Base-by-base conservation (phyloP, 2,113 vertebrate genomes). In the Tenebrosternarchus preto region DNA sequence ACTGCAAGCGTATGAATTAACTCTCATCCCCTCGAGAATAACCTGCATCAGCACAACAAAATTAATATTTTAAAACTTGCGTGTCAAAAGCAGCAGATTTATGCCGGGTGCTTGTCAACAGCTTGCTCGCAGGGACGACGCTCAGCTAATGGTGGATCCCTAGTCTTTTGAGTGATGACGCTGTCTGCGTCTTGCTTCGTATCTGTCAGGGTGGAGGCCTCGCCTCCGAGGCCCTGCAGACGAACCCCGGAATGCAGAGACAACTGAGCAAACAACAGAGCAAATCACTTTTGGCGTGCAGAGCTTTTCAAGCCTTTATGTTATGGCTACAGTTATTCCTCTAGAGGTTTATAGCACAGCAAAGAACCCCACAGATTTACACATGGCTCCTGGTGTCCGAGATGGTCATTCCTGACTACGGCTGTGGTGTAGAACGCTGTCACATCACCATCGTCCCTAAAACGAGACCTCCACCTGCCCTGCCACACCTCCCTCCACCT, bases 1-100 rank as follows among this genome's bases (percentile, higher is more conserved):
- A 89, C 85, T 89, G 88, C 87, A 85, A 80, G 83, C 85, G 82
- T 76, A 86, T 81, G 83, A 89, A 89, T 86, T 83, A 84, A 76
- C 84, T 85, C 86, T 76, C 88, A 89, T 89, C 86, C 88, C 80
- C 88, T 87, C 73, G 76, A 87, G 80, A 91, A 86, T 85, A 87
- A 92, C 89, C 84, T 89, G 87, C 85, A 89, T 90, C 84, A 80
- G 90, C 89, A 63, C 82, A 76, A 86, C 85, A 87, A 82, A 89
- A 92, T 92, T 84, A 87, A 92, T 91, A 90, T 90, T 91, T 92
- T 86, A 86, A 91, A 90, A 88, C 88, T 90, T 91, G 84, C 82
- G 83, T 87, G 90, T 92, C 89, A 91, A 78, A 88, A 84, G 86
- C 86, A 77, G 86, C 80, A 86, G 84, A 80, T 86, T 71, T 73